A percentile compares a stretch with the other conserved stretches of the same genome.
Conservation (phyloP, 2,888 invertebrate genomes). For the Siphlonurus alternatus region DNA sequence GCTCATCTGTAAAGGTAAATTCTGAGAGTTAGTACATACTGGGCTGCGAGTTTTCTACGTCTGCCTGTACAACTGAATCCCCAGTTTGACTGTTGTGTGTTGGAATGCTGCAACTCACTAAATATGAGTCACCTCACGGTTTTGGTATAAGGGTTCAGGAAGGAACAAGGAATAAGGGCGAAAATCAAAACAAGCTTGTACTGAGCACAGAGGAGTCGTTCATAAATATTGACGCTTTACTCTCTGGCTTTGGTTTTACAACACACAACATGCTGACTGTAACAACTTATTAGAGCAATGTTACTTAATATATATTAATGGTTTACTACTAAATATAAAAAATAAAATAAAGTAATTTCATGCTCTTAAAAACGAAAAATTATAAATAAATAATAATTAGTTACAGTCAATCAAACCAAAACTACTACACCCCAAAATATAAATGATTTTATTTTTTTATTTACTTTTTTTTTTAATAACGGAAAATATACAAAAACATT, state of each 20-base stretch:
- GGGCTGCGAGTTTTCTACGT: not conserved
- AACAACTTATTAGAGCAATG: not conserved
- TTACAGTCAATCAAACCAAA: constrained; percentile 3
- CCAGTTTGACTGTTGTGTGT: not conserved
- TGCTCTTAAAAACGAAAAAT: not conserved
- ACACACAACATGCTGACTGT: not conserved
- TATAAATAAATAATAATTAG: constrained; percentile 7
- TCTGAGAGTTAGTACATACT: not conserved
- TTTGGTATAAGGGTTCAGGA: not conserved
- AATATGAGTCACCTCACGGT: no score
- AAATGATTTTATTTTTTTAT: constrained; percentile 4
- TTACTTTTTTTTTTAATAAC: no score
- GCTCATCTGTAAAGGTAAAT: constrained; percentile 55
- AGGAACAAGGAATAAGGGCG: not conserved
- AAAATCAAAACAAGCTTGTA: not conserved
- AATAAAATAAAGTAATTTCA: not conserved
- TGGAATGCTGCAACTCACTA: no score
- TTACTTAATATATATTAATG: not conserved
- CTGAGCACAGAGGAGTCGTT: no score
- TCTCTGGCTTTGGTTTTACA: not conserved
- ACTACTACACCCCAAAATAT: constrained; percentile 3
- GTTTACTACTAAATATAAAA: not conserved
- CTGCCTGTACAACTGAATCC: not conserved
- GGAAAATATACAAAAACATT: no score
- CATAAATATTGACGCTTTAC: no score